phyloP scores from a whole-genome alignment of 1,140 invertebrate species.

The Drosophila virilis region DNA sequence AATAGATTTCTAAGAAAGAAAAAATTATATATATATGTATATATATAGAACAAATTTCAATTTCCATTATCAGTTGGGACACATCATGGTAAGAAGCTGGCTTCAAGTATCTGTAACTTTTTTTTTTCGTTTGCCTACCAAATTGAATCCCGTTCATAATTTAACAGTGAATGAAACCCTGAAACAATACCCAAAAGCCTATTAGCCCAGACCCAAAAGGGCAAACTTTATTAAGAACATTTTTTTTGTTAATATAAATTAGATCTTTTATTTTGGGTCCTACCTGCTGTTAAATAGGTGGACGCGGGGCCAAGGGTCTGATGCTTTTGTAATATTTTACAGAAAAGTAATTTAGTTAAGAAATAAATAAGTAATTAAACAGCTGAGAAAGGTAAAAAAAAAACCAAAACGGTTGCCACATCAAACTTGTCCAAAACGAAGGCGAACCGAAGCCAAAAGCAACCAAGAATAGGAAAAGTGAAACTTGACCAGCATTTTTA shows the following conservation, averaged over 20 bases:
- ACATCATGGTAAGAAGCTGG: background rate
- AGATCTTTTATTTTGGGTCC: conserved; percentile 8
- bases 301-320: conserved; percentile 3
- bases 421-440: conserved; percentile 48
- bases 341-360: conserved; percentile 72
- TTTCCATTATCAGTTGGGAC: conserved; percentile 8
- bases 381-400: conserved; percentile 33
- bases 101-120: background rate
- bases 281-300: background rate
- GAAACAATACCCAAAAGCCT: conserved; percentile 43
- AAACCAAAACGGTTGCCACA: conserved; percentile 35
- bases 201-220: conserved; percentile 39
- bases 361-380: conserved; percentile 75
- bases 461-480: conserved; percentile 44
- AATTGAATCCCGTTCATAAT: conserved; percentile 51
- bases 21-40: too few species aligned
- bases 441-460: conserved; percentile 5
- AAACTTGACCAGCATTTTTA: conserved; percentile 40
- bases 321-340: conserved; percentile 63
- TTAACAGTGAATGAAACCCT: conserved; percentile 29
- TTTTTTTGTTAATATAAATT: conserved; percentile 24
- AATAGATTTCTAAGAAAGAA: background rate
- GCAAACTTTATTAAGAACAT: conserved; percentile 22
- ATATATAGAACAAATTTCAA: background rate
- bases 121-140: background rate